Base-by-base conservation (phyloP, 1,140 invertebrate species). In the Tribolium castaneum region DNA sequence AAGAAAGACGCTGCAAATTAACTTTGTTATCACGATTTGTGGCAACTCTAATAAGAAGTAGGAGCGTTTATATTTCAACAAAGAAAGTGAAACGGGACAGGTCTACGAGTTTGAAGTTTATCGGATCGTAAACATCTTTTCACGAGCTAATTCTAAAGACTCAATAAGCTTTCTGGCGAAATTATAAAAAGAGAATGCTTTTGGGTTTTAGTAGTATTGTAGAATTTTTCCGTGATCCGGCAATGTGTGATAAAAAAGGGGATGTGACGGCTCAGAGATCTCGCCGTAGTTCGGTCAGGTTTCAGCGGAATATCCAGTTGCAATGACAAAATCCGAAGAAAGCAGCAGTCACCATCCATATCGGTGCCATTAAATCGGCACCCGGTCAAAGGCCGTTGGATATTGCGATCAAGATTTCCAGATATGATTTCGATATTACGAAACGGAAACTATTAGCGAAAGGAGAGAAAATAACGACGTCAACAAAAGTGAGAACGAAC, bases 341-440 rank as follows among this genome's bases (percentile, higher is more conserved):
- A 62, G 19, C n/a, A 66, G 59, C 19, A 22, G n/a, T 14, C 59
- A 30, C 59, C 59, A 30, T 62, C 56, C 56, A 39, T 66, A 66
- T 66, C 59, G 59, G 13, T 12, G 59, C 25, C 59, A 66, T 66
- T 66, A 66, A 66, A 66, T 66, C 56, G 50, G 52, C 71, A 71
- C 70, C 16, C 77, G 79, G 79, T 80, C 81, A 82, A 82, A 78
- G 81, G 59, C 73, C 62, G 62, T 73, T 16, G 77, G 77, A 80
- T 82, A 83, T 82, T 82, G 81, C 70, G 79, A 79, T 50, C 30
- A 25, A 78, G 80, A 82, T 81, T 81, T 77, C 39, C 73, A 76
- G 82, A 83, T 82, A 82, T 83, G 82, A 83, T 82, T 82, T 79
- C 80, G 80, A 82, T 82, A 81, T 81, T 80, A 79, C 80, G 80